Percentiles rank a stretch among this genome's conserved stretches.
Conservation (phyloP, 1,140 invertebrate genomes). For the Cherax destructor region DNA sequence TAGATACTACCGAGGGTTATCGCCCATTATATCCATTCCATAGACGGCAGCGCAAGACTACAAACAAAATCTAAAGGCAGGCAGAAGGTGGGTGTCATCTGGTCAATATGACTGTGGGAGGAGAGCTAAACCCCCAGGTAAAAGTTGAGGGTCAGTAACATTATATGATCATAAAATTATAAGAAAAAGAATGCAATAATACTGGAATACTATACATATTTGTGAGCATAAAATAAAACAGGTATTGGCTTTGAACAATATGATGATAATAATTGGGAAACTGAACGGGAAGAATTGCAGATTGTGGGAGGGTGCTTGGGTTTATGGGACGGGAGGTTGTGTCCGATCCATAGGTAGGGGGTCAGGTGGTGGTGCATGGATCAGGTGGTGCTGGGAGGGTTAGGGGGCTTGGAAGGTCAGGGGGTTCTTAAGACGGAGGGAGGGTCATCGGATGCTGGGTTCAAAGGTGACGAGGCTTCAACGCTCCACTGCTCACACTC, state of each 20-base stretch:
- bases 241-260: background rate
- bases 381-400: background rate
- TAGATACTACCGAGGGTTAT: too few species aligned
- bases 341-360: too few species aligned
- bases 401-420: background rate
- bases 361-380: too few species aligned
- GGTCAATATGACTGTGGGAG: too few species aligned
- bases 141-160: too few species aligned
- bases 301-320: background rate
- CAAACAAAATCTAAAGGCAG: too few species aligned
- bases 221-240: background rate
- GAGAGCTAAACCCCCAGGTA: too few species aligned
- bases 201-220: background rate
- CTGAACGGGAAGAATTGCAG: background rate
- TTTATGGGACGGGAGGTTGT: too few species aligned
- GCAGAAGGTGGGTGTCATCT: too few species aligned
- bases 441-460: background rate
- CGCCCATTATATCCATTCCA: too few species aligned
- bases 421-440: background rate
- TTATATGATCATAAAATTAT: too few species aligned
- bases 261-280: background rate
- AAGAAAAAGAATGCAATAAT: background rate
- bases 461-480: slow-evolving; percentile 22
- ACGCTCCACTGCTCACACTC: slow-evolving; percentile 18
- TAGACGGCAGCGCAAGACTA: too few species aligned